Evolutionary conservation across 2,113 vertebrate species (phyloP).

Genomic region (Columba janthina): DNA sequence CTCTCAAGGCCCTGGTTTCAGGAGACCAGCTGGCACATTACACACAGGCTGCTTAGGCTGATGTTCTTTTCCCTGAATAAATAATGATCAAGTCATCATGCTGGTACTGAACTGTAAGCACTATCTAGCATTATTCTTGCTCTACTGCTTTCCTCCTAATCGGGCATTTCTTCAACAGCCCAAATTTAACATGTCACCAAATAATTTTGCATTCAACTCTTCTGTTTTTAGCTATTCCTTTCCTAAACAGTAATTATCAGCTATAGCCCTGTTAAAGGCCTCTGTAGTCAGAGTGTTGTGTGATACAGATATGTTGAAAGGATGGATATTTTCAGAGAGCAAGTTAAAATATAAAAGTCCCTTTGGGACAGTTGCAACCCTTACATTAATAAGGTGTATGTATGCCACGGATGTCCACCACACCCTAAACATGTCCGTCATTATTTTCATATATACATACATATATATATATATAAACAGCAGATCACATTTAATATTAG

Average conservation of each 20-base stretch:
- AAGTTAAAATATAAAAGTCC: background rate
- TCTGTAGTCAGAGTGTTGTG: background rate
- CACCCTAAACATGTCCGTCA: background rate
- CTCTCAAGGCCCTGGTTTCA: background rate
- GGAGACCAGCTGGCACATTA: background rate
- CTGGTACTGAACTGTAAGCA: background rate
- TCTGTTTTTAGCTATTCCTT: background rate
- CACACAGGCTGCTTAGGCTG: background rate
- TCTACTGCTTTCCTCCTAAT: background rate
- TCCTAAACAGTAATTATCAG: background rate
- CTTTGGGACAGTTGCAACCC: rapidly evolving
- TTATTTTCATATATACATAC: background rate
- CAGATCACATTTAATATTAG: background rate
- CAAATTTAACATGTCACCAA: background rate
- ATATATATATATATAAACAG: background rate
- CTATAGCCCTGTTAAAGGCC: background rate
- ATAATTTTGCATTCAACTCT: background rate
- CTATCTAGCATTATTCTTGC: background rate
- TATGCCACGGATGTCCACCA: too few relatives aligned
- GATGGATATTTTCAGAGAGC: background rate
- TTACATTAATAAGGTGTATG: background rate
- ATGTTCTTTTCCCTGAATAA: background rate
- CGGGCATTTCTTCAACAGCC: background rate
- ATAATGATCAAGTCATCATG: background rate
- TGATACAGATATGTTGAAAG: background rate